phyloP scores from a whole-genome alignment of 2,888 invertebrate genomes.

The Molorchus minor region DNA sequence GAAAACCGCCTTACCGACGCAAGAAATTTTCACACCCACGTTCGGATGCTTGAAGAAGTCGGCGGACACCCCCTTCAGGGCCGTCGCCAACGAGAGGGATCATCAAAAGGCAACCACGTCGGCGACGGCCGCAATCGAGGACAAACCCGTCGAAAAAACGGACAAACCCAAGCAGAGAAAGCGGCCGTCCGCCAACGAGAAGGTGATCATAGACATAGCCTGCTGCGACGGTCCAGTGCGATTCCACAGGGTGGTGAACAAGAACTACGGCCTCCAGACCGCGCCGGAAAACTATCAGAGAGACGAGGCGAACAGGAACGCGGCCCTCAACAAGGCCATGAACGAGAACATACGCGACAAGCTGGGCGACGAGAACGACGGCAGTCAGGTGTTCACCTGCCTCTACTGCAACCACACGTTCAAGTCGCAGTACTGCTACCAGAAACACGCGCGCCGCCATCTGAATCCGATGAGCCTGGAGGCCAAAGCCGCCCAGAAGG shows the following conservation, averaged over 20 bases:
- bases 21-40: conserved; percentile 38
- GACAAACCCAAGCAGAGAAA: conserved; percentile 39
- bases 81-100: conserved; percentile 32
- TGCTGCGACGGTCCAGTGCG: conserved; percentile 91
- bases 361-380: conserved; percentile 53
- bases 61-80: conserved; percentile 57
- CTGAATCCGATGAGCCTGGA: conserved; percentile 70
- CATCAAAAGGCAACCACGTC: conserved; percentile 46
- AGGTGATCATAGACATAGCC: conserved; percentile 84
- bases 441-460: conserved; percentile 79
- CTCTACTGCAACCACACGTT: conserved; percentile 82
- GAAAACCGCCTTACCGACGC: conserved; percentile 44
- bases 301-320: conserved; percentile 51
- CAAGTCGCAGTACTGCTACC: conserved; percentile 86
- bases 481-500: conserved; percentile 49
- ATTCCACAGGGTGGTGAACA: conserved; percentile 85
- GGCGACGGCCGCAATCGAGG: conserved; percentile 20
- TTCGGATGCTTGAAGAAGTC: conserved; percentile 52
- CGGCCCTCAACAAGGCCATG: conserved; percentile 61
- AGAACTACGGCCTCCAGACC: conserved; percentile 72
- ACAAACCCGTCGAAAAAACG: conserved; percentile 35
- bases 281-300: conserved; percentile 45
- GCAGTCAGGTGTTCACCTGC: conserved; percentile 70
- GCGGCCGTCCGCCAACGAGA: conserved; percentile 52
- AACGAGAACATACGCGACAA: conserved; percentile 58